These are phyloP conservation scores for Anolis sagrei DNA, from an alignment of 2,113 vertebrate genomes.

Conservation along the genomic window DNA sequence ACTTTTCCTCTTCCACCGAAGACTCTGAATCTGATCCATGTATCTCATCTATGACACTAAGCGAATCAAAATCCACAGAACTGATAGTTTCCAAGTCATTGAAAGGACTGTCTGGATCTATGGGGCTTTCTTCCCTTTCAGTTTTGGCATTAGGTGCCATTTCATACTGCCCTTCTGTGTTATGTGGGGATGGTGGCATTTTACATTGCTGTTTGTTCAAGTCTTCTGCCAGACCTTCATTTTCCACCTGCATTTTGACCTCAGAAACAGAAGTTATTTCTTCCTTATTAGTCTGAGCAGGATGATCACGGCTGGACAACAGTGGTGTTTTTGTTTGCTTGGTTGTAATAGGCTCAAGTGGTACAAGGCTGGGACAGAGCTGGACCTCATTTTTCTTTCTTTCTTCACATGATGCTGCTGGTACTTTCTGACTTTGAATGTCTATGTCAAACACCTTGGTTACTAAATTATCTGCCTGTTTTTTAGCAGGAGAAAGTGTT, in stretches of 20 bases:
- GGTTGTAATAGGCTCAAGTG: background rate
- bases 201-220: slow-evolving; percentile 25
- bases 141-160: background rate
- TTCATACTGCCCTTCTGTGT: background rate
- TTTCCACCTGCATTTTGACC: slow-evolving; percentile 45
- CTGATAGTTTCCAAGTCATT: slow-evolving; percentile 42
- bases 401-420: slow-evolving; percentile 28
- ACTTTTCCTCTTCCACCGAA: slow-evolving; percentile 48
- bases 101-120: slow-evolving; percentile 47
- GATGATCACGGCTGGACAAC: slow-evolving; percentile 27
- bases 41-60: slow-evolving; percentile 34
- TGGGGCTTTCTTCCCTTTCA: slow-evolving; percentile 33
- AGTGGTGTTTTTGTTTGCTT: slow-evolving; percentile 34
- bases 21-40: slow-evolving; percentile 51
- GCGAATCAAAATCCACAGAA: slow-evolving; percentile 53
- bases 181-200: background rate
- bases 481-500: slow-evolving; percentile 94
- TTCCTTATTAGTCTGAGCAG: slow-evolving; percentile 17
- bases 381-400: too few species aligned
- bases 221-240: slow-evolving; percentile 33
- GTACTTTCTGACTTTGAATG: slow-evolving; percentile 44
- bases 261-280: slow-evolving; percentile 29
- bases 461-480: slow-evolving; percentile 63
- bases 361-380: too few species aligned
- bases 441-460: slow-evolving; percentile 33